Conservation (phyloP, 2,797 vertebrate genomes). For the Strix occidentalis region DNA sequence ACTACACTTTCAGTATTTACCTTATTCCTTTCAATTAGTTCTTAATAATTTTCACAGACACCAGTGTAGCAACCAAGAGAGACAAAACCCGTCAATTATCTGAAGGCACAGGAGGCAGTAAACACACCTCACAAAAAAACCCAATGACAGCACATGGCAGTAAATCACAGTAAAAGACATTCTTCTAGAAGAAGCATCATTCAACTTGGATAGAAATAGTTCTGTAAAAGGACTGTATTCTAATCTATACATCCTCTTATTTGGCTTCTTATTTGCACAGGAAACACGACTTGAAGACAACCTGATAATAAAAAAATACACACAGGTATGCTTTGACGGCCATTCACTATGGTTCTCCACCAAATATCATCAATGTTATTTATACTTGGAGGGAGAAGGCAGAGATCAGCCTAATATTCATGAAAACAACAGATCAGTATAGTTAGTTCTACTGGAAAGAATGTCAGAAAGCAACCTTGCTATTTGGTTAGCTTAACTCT, state of each 20-base stretch:
- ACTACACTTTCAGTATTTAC: neutral
- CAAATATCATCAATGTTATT: neutral
- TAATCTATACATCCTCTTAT: neutral
- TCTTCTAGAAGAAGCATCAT: neutral
- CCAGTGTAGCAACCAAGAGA: neutral
- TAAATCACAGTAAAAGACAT: neutral
- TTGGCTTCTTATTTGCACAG: neutral
- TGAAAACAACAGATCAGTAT: constrained; percentile 29
- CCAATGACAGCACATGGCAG: neutral
- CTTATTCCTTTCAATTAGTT: neutral
- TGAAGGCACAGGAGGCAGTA: neutral
- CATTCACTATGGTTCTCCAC: neutral
- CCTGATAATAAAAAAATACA: neutral
- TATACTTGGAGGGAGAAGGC: neutral
- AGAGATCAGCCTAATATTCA: neutral
- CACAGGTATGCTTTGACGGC: neutral
- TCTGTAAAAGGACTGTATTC: neutral
- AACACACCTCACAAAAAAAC: neutral
- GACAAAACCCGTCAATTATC: neutral
- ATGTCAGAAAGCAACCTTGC: constrained; percentile 35
- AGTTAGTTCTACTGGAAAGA: constrained; percentile 48
- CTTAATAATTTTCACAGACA: neutral
- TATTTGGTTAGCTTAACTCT: constrained; percentile 60
- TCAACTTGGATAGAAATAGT: neutral
- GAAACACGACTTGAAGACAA: neutral